These are phyloP conservation scores for Aphelinus atriplicis DNA, from an alignment of 1,140 invertebrate genomes.

Conservation along the genomic window DNA sequence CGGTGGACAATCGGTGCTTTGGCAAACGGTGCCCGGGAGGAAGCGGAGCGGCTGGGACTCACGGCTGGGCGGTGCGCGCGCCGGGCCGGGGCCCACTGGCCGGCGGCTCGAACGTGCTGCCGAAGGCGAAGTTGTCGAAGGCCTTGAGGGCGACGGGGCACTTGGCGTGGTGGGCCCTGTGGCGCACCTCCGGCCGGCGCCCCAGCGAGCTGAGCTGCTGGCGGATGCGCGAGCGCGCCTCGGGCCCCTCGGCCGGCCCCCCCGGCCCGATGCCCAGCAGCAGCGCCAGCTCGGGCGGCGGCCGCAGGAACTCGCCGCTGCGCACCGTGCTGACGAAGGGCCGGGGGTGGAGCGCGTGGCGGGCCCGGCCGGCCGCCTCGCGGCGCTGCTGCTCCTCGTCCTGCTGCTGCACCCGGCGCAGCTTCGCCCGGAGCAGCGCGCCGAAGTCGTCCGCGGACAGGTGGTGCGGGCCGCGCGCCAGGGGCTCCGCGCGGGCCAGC, in stretches of 20 bases:
- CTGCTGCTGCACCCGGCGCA: conserved; percentile 71
- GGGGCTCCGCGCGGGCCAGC: background rate
- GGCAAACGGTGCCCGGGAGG: too few species aligned
- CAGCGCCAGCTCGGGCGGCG: conserved; percentile 76
- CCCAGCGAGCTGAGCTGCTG: conserved; percentile 54
- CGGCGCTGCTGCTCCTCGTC: conserved; percentile 59
- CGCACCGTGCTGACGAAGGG: conserved; percentile 83
- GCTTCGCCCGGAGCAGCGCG: conserved; percentile 72
- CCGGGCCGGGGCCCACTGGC: too few species aligned
- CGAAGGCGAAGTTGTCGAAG: conserved; percentile 38
- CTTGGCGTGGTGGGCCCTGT: conserved; percentile 55
- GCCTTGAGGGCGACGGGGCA: conserved; percentile 57
- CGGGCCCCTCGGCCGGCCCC: conserved; percentile 44
- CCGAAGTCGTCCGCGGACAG: conserved; percentile 69
- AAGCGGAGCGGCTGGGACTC: too few species aligned
- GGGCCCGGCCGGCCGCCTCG: background rate
- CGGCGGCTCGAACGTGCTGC: too few species aligned
- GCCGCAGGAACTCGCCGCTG: conserved; percentile 79
- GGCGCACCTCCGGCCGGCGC: conserved; percentile 52
- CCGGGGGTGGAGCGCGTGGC: conserved; percentile 46
- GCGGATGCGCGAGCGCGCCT: conserved; percentile 51
- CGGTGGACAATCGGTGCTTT: too few species aligned
- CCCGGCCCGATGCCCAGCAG: conserved; percentile 69
- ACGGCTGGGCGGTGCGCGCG: too few species aligned
- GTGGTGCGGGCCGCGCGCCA: conserved; percentile 40